Evolutionary conservation across 2,113 vertebrate genomes (phyloP).

Genomic region (Urocynchramus pylzowi): DNA sequence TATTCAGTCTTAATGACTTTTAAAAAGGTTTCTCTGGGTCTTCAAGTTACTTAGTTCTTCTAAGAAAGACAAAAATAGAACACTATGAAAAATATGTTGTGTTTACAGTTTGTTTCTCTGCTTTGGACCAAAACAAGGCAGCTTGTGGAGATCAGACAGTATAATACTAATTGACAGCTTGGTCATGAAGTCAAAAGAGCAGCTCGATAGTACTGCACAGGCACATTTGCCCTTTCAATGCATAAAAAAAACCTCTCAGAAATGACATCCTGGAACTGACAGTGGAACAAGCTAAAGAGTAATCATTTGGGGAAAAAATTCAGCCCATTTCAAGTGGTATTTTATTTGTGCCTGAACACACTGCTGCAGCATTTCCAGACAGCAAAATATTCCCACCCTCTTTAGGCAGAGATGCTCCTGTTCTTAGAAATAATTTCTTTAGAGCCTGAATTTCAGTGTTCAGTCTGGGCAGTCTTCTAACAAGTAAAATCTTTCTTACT

Average conservation of each 20-base stretch:
- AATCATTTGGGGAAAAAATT: background rate
- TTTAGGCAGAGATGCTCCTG: background rate
- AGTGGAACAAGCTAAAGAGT: background rate
- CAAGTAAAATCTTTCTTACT: background rate
- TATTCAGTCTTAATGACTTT: background rate
- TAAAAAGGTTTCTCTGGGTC: background rate
- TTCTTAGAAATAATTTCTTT: background rate
- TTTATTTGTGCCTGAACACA: background rate
- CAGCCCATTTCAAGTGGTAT: background rate
- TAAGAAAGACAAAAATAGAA: conserved; percentile 1
- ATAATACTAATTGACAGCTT: background rate
- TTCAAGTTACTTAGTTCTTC: background rate
- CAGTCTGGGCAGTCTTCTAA: background rate
- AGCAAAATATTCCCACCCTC: background rate
- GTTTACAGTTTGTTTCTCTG: background rate
- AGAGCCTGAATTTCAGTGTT: background rate
- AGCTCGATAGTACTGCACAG: background rate
- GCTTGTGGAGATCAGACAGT: background rate
- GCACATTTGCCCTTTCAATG: background rate
- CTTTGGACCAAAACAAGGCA: background rate
- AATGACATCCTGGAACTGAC: background rate
- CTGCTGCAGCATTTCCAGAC: background rate
- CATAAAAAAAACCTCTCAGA: background rate
- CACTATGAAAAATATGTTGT: background rate
- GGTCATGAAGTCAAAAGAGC: background rate